phyloP scores from a whole-genome alignment of 2,888 invertebrate species.

The Cryptus armator region DNA sequence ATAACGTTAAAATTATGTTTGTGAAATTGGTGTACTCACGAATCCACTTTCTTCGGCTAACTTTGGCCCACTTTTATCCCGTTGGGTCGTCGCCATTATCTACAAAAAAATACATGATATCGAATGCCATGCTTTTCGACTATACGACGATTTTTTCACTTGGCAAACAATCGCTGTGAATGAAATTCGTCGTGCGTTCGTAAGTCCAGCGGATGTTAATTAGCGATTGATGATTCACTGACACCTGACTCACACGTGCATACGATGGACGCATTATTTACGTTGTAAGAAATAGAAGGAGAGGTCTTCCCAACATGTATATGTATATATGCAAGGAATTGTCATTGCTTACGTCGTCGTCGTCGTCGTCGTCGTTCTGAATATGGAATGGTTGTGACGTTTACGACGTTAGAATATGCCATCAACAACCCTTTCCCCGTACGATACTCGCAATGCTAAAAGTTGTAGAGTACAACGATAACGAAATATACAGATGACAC shows the following conservation, averaged over 20 bases:
- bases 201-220: neutral
- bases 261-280: neutral
- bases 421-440: neutral
- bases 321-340: neutral
- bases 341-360: neutral
- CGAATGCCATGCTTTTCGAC: neutral
- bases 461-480: neutral
- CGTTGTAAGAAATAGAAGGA: neutral
- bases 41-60: slow-evolving; percentile 75
- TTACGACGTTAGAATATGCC: neutral
- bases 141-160: neutral
- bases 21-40: slow-evolving; percentile 70
- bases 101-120: slow-evolving; percentile 49
- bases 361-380: neutral
- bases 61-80: slow-evolving; percentile 65
- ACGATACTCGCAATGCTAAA: neutral
- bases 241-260: slow-evolving; percentile 22
- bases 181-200: neutral
- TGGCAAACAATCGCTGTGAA: neutral
- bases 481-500: neutral
- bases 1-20: slow-evolving; percentile 24
- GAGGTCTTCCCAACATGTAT: neutral
- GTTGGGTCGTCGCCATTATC: slow-evolving; percentile 73
- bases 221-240: slow-evolving; percentile 12
- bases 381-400: neutral